Evolutionary conservation across 2,888 invertebrate species (phyloP).

Genomic region (Andrena dorsata): DNA sequence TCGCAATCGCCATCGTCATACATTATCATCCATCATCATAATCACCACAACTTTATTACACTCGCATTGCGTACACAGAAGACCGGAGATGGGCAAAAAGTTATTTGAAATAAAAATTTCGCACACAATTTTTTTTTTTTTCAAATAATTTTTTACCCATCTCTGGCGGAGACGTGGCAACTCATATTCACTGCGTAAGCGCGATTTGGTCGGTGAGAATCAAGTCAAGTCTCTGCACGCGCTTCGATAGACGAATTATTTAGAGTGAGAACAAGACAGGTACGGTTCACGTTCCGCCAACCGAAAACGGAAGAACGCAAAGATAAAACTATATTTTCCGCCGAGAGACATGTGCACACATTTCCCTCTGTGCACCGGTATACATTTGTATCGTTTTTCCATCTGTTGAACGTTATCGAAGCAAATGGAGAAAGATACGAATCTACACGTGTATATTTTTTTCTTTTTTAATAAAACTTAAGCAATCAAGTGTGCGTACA

Average conservation of each 20-base stretch:
- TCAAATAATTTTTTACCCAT: too few species aligned
- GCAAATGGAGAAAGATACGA: constrained; percentile 1
- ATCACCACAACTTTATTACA: too few species aligned
- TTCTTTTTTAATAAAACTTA: constrained; percentile 6
- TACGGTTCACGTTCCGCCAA: background rate
- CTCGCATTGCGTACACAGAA: too few species aligned
- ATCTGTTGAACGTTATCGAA: background rate
- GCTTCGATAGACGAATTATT: background rate
- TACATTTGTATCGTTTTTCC: constrained; percentile 1
- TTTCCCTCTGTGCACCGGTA: background rate
- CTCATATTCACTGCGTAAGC: too few species aligned
- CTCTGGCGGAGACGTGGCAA: too few species aligned
- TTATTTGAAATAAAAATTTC: too few species aligned
- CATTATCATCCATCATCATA: too few species aligned
- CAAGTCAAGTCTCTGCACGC: background rate
- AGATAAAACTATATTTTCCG: constrained; percentile 18
- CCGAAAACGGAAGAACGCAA: constrained; percentile 8
- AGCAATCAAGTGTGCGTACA: too few species aligned
- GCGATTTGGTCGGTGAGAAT: too few species aligned
- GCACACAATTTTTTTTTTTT: too few species aligned
- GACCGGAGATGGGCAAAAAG: too few species aligned
- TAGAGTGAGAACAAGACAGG: constrained; percentile 32
- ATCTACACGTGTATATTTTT: background rate
- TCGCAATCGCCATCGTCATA: too few species aligned
- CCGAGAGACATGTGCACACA: background rate